These are phyloP conservation scores for Ibycter americanus DNA, from an alignment of 2,797 vertebrate genomes.

Conservation along the genomic window DNA sequence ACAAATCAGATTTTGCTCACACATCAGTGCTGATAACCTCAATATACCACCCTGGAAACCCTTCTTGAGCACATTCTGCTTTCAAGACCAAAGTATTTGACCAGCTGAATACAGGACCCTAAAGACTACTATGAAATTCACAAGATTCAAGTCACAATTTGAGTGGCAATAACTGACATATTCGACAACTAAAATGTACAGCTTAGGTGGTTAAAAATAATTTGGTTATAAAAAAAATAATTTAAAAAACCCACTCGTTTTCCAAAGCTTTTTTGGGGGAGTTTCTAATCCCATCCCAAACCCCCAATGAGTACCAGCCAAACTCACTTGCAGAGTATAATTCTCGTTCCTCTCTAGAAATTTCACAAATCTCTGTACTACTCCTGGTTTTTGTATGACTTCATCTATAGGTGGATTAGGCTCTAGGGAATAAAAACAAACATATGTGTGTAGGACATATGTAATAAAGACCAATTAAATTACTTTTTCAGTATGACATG, in stretches of 20 bases:
- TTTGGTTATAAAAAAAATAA: neutral
- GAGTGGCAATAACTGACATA: neutral
- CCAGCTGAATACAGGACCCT: neutral
- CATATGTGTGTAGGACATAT: neutral
- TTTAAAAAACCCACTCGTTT: neutral
- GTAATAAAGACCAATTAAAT: neutral
- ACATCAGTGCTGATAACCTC: neutral
- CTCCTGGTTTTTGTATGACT: conserved; percentile 88
- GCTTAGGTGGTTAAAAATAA: neutral
- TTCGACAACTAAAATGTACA: neutral
- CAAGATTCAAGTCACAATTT: neutral
- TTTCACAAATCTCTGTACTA: conserved; percentile 90
- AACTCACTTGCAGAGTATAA: conserved; percentile 91
- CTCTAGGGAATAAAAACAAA: conserved; percentile 74
- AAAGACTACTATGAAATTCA: neutral
- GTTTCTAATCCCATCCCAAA: neutral
- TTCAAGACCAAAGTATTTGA: neutral
- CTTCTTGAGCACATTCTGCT: neutral
- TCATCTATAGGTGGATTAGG: conserved; percentile 94
- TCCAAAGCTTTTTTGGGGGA: neutral
- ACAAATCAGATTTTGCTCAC: neutral
- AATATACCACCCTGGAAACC: neutral
- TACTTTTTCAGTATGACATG: neutral
- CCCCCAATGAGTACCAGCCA: neutral
- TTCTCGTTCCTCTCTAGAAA: conserved; percentile 95